Percentiles rank a stretch among this genome's conserved stretches.
phyloP scores from a whole-genome alignment of 1,140 invertebrate species.

The Panagrolaimus sp. region DNA sequence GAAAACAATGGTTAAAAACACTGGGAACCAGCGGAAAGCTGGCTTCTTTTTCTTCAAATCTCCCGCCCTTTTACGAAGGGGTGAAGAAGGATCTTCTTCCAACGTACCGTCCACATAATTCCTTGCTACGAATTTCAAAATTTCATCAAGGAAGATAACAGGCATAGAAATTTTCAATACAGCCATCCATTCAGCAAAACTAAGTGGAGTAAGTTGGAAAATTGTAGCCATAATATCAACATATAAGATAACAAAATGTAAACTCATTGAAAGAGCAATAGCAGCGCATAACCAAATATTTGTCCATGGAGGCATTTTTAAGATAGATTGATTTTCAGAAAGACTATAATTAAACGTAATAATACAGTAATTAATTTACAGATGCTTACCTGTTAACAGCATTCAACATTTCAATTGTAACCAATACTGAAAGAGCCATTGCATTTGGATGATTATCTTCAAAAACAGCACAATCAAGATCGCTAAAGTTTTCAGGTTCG shows the following conservation, averaged over 20 bases:
- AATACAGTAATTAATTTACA: conserved; percentile 5
- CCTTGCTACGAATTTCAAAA: conserved; percentile 95
- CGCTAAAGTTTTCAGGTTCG: conserved; percentile 66
- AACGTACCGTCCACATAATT: conserved; percentile 86
- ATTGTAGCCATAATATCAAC: conserved; percentile 96
- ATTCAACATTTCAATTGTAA: conserved; percentile 99
- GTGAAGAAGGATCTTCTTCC: conserved; percentile 5
- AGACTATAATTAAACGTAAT: conserved; percentile 66
- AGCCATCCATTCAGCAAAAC: conserved; percentile 87
- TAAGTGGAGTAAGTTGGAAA: conserved; percentile 97
- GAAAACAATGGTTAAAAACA: not conserved
- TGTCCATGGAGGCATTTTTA: conserved; percentile 95
- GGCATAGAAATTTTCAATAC: conserved; percentile 99
- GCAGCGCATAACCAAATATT: conserved; percentile 81
- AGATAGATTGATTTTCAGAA: conserved; percentile 96
- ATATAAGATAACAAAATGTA: conserved; percentile 98
- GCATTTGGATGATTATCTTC: conserved; percentile 98
- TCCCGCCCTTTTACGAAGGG: conserved; percentile 8
- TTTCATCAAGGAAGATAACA: conserved; percentile 96
- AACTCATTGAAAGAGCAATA: conserved; percentile 95
- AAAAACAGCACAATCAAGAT: conserved; percentile 93
- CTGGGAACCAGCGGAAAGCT: not conserved
- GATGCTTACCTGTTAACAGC: conserved; percentile 99
- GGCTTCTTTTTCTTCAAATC: not conserved
- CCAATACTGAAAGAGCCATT: conserved; percentile 97